Percentiles rank a stretch among this genome's conserved stretches.
Evolutionary conservation across 2,888 invertebrate species (phyloP).

Genomic region (Spisula solida): DNA sequence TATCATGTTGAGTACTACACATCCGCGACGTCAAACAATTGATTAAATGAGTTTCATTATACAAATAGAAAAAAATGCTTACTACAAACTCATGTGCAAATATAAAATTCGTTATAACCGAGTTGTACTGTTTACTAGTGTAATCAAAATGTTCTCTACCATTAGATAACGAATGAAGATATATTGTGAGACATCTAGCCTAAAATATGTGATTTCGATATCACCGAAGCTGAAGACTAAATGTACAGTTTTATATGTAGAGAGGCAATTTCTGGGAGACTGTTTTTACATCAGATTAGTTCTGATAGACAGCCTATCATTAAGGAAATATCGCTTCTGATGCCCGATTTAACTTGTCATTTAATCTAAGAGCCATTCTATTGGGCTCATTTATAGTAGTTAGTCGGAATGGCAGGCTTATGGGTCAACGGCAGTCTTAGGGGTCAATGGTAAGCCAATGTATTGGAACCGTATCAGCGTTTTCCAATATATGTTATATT

Average conservation of each 20-base stretch:
- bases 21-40: too few relatives aligned
- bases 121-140: too few relatives aligned
- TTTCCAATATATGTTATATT: neutral
- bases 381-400: neutral
- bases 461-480: neutral
- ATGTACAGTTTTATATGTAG: neutral
- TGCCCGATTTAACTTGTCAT: constrained; percentile 35
- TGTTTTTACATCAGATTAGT: constrained; percentile 1
- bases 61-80: too few relatives aligned
- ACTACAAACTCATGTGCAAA: too few relatives aligned
- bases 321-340: neutral
- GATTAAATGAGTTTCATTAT: too few relatives aligned
- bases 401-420: neutral
- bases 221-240: neutral
- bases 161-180: too few relatives aligned
- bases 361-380: constrained; percentile 19
- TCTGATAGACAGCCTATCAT: constrained; percentile 28
- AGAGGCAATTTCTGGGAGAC: neutral
- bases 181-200: neutral
- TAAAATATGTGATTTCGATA: neutral
- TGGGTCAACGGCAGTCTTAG: neutral
- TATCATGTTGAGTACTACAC: too few relatives aligned
- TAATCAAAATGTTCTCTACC: too few relatives aligned
- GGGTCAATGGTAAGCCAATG: neutral
- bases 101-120: too few relatives aligned